These are phyloP conservation scores for Idaea biselata DNA, from an alignment of 2,888 invertebrate species.

Conservation along the genomic window DNA sequence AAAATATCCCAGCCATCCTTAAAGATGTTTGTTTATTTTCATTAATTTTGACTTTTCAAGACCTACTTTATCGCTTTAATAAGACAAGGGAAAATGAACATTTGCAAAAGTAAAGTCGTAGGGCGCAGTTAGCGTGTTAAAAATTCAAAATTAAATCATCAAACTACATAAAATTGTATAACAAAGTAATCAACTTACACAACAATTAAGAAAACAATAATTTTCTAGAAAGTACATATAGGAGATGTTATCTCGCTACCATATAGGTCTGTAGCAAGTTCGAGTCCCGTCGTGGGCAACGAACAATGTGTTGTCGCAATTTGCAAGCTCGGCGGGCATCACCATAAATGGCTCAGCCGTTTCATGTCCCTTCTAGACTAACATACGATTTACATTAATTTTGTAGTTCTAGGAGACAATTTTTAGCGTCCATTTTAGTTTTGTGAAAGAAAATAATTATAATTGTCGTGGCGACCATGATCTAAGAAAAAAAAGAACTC, in stretches of 20 bases:
- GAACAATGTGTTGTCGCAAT: slow-evolving; percentile 76
- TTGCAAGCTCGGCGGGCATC: slow-evolving; percentile 67
- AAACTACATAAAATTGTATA: slow-evolving; percentile 6
- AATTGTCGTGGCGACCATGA: too few relatives aligned
- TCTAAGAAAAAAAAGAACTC: too few relatives aligned
- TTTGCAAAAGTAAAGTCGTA: too few relatives aligned
- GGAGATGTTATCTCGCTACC: slow-evolving; percentile 24
- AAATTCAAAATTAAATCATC: slow-evolving; percentile 24
- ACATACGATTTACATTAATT: slow-evolving; percentile 33
- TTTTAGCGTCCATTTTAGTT: background rate
- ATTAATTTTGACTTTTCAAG: too few relatives aligned
- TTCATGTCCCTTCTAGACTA: slow-evolving; percentile 28
- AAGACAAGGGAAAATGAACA: too few relatives aligned
- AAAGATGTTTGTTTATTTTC: too few relatives aligned
- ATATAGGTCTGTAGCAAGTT: slow-evolving; percentile 33
- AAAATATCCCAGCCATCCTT: too few relatives aligned
- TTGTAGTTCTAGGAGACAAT: slow-evolving; percentile 16
- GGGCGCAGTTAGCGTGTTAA: too few relatives aligned
- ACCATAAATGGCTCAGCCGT: slow-evolving; percentile 54
- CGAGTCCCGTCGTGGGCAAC: slow-evolving; percentile 45
- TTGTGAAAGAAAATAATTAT: too few relatives aligned
- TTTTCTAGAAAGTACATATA: slow-evolving; percentile 14
- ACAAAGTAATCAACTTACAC: slow-evolving; percentile 28
- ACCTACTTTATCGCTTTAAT: too few relatives aligned
- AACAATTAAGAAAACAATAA: slow-evolving; percentile 29